A percentile compares a stretch with the other conserved stretches of the same genome.
These are phyloP conservation scores for Chrysotoxum bicinctum DNA, from an alignment of 2,888 invertebrate genomes.

Conservation along the genomic window DNA sequence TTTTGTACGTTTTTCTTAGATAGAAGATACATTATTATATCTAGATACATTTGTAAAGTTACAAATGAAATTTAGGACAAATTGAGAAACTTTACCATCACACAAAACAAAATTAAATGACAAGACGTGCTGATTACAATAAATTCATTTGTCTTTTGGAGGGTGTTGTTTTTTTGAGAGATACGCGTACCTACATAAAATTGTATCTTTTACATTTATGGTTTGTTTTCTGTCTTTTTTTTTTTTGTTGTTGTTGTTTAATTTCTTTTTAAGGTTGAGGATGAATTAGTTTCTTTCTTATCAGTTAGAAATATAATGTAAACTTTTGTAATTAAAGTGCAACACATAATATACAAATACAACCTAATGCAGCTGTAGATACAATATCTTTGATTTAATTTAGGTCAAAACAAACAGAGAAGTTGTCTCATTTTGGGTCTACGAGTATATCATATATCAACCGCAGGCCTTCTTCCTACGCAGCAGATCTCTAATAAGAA, in stretches of 20 bases:
- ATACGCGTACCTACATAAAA: neutral
- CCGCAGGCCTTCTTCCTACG: constrained; percentile 13
- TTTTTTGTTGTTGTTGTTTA: neutral
- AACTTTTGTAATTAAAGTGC: constrained; percentile 28
- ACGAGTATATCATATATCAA: constrained; percentile 36
- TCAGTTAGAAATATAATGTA: neutral
- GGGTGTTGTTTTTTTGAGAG: constrained; percentile 7
- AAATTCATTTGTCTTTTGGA: constrained; percentile 4
- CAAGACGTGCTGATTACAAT: constrained; percentile 16
- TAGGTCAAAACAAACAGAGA: constrained; percentile 17
- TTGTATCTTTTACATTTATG: neutral
- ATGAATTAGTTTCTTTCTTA: constrained; percentile 7
- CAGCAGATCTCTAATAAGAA: neutral
- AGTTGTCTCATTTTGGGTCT: constrained; percentile 12
- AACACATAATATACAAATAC: neutral
- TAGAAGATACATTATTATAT: constrained; percentile 12
- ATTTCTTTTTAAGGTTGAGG: neutral
- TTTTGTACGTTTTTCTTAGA: neutral
- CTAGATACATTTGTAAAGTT: constrained; percentile 20
- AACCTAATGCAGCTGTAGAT: neutral
- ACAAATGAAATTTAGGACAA: constrained; percentile 35
- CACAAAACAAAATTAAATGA: neutral
- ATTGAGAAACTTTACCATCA: constrained; percentile 28
- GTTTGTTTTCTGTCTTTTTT: constrained; percentile 1
- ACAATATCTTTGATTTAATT: neutral